Percentiles rank a stretch among this genome's conserved stretches.
phyloP scores from a whole-genome alignment of 1,140 invertebrate species.

The Philopotamus ludificatus region DNA sequence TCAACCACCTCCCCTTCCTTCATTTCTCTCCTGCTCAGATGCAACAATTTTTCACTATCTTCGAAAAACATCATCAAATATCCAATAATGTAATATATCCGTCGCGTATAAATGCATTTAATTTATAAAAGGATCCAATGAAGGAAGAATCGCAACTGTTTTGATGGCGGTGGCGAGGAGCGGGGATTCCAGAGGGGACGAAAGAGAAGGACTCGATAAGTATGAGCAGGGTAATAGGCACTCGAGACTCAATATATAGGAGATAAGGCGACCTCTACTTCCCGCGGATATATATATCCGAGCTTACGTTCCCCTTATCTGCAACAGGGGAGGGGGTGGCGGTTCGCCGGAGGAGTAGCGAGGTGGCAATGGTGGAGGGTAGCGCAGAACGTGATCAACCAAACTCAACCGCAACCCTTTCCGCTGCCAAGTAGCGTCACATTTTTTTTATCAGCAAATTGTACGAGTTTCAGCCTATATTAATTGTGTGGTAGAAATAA shows the following conservation, averaged over 20 bases:
- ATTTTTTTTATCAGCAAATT: background rate
- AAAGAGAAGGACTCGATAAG: constrained; percentile 28
- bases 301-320: constrained; percentile 28
- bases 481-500: no score
- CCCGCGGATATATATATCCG: constrained; percentile 34
- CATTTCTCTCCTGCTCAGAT: no score
- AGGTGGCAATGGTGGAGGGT: background rate
- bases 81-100: no score
- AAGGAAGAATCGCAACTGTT: constrained; percentile 2
- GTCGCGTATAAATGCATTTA: background rate
- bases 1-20: no score
- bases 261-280: constrained; percentile 34
- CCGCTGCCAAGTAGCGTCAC: background rate
- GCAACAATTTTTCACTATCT: no score
- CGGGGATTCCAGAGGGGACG: background rate
- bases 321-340: background rate
- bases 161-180: background rate
- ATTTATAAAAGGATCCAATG: background rate
- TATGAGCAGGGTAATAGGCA: constrained; percentile 30
- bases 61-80: background rate
- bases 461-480: background rate
- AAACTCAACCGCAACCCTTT: background rate
- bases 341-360: background rate
- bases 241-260: constrained; percentile 36
- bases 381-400: background rate